phyloP scores from a whole-genome alignment of 2,888 invertebrate species.

The Hydraecia micacea region DNA sequence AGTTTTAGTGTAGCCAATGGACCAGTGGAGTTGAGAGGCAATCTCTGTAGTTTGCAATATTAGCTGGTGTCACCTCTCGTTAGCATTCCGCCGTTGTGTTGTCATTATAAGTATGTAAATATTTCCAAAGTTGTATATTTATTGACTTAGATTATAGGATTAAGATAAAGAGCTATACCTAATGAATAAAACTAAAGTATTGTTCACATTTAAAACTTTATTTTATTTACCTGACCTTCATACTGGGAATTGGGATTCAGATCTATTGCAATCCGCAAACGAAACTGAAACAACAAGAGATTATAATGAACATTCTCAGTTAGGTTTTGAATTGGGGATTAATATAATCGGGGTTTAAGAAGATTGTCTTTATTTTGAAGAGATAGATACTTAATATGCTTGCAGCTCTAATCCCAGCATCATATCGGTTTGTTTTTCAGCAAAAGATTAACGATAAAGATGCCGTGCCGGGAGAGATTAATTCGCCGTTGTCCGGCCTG shows the following conservation, averaged over 20 bases:
- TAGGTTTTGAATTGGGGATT: conserved; percentile 33
- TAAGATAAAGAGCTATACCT: conserved; percentile 83
- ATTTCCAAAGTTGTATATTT: conserved; percentile 87
- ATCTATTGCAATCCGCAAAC: conserved; percentile 12
- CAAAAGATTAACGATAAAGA: conserved; percentile 50
- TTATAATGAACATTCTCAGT: conserved; percentile 16
- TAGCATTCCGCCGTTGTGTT: conserved; percentile 81
- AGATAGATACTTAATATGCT: conserved; percentile 3
- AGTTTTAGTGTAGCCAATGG: conserved; percentile 80
- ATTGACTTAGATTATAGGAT: conserved; percentile 81
- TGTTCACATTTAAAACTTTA: conserved; percentile 75
- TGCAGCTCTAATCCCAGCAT: background rate
- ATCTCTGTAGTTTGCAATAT: conserved; percentile 78
- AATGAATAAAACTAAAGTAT: conserved; percentile 81
- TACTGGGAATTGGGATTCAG: conserved; percentile 22
- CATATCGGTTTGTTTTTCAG: conserved; percentile 28
- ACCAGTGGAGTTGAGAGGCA: conserved; percentile 78
- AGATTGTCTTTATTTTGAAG: conserved; percentile 26
- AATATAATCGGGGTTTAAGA: conserved; percentile 43
- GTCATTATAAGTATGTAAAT: conserved; percentile 84
- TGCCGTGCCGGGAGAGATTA: conserved; percentile 30
- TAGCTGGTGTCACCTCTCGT: conserved; percentile 64
- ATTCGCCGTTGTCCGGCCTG: conserved; percentile 20
- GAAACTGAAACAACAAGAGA: conserved; percentile 22
- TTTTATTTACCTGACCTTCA: conserved; percentile 73